phyloP scores from a whole-genome alignment of 2,113 vertebrate species.

The Paedocypris sp. region DNA sequence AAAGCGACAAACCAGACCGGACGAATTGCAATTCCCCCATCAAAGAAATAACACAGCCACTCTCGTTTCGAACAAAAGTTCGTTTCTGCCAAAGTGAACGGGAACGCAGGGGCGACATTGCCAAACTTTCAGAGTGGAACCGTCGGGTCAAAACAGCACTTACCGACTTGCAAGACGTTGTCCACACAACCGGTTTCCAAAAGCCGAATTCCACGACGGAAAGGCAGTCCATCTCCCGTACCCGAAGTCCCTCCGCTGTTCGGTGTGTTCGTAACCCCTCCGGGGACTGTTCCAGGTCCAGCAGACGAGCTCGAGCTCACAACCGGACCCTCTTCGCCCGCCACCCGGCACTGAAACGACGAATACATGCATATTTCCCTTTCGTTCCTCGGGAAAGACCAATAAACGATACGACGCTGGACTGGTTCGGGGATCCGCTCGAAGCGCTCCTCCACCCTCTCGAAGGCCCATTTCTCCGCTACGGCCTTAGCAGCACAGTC shows the following conservation, averaged over 20 bases:
- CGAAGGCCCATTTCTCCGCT: constrained; percentile 93
- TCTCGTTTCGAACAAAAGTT: not conserved
- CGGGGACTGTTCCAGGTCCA: constrained; percentile 51
- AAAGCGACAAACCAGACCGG: too few relatives aligned
- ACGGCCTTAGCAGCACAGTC: constrained; percentile 91
- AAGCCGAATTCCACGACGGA: constrained; percentile 85
- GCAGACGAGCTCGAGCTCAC: constrained; percentile 44
- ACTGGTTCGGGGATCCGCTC: constrained; percentile 92
- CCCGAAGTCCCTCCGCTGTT: constrained; percentile 48
- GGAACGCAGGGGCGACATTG: too few relatives aligned
- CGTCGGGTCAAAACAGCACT: constrained; percentile 50
- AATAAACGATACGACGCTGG: constrained; percentile 91
- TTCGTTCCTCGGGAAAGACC: constrained; percentile 91
- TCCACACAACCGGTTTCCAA: constrained; percentile 92
- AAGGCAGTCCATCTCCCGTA: constrained; percentile 77
- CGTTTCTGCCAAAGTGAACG: not conserved
- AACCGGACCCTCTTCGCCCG: constrained; percentile 60
- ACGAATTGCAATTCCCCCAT: too few relatives aligned
- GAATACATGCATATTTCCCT: constrained; percentile 97
- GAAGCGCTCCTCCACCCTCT: constrained; percentile 90
- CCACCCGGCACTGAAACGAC: constrained; percentile 81
- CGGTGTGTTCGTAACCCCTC: constrained; percentile 49
- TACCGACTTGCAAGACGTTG: constrained; percentile 96
- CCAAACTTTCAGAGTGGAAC: not conserved
- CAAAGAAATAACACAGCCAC: not conserved